phyloP scores from a whole-genome alignment of 2,797 vertebrate species.

The Synanceia verrucosa region DNA sequence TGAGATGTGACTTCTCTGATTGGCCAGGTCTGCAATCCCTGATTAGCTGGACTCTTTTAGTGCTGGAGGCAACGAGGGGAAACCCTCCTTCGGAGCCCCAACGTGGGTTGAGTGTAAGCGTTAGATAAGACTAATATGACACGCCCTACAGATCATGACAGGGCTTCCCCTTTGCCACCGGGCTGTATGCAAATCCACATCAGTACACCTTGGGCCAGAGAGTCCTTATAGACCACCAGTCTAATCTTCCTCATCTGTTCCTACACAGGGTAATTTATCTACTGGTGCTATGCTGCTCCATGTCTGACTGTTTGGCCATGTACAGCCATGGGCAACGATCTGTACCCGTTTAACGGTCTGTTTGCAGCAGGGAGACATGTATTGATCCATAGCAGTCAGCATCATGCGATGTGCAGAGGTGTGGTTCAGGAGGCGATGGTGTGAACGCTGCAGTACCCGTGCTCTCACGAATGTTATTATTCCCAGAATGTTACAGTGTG shows the following conservation, averaged over 20 bases:
- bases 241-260: constrained; percentile 51
- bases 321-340: constrained; percentile 37
- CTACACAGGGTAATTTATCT: constrained; percentile 33
- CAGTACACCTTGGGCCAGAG: constrained; percentile 31
- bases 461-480: constrained; percentile 27
- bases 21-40: constrained; percentile 49
- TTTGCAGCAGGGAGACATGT: constrained; percentile 34
- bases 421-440: constrained; percentile 18
- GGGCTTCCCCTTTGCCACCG: constrained; percentile 61
- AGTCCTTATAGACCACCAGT: constrained; percentile 17
- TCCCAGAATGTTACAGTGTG: constrained; percentile 8
- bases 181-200: constrained; percentile 38
- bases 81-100: constrained; percentile 68
- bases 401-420: constrained; percentile 23
- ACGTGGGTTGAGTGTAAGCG: constrained; percentile 58
- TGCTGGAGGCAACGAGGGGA: constrained; percentile 30
- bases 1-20: constrained; percentile 42
- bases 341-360: constrained; percentile 30
- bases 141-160: constrained; percentile 66
- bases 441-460: constrained; percentile 20
- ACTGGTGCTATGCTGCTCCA: constrained; percentile 47
- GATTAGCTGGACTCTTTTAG: constrained; percentile 41
- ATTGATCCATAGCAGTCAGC: constrained; percentile 44
- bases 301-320: constrained; percentile 35
- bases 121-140: constrained; percentile 76